These are phyloP conservation scores for Carassius gibelio DNA, from an alignment of 2,113 vertebrate genomes.

Conservation along the genomic window DNA sequence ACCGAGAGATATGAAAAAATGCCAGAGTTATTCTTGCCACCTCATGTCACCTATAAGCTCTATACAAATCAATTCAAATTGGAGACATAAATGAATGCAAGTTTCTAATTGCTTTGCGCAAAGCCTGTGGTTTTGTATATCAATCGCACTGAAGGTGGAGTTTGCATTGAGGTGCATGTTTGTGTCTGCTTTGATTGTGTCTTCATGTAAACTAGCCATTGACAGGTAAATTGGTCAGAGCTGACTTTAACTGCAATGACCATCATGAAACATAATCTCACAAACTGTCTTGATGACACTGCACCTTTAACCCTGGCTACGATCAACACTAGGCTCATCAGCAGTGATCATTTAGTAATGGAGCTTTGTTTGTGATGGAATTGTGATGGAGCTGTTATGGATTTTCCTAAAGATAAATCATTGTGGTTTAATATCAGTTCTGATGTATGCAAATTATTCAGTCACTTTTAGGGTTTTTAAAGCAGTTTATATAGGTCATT, in stretches of 20 bases:
- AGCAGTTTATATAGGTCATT: no score
- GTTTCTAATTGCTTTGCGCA: background rate
- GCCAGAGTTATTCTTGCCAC: conserved; percentile 9
- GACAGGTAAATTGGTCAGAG: conserved; percentile 21
- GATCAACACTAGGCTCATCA: background rate
- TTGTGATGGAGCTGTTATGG: background rate
- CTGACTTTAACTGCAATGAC: conserved; percentile 7
- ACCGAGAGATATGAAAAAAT: conserved; percentile 20
- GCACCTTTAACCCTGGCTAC: background rate
- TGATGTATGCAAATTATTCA: background rate
- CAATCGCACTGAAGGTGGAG: background rate
- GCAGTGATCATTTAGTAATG: background rate
- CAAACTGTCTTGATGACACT: background rate
- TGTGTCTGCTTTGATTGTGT: conserved; percentile 16
- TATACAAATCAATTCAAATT: background rate
- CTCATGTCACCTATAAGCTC: background rate
- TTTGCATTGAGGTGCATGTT: conserved; percentile 7
- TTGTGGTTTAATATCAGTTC: background rate
- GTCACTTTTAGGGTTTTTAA: no score
- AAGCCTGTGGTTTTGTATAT: background rate
- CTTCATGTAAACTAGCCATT: conserved; percentile 25
- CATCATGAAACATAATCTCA: background rate
- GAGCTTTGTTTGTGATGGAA: no score
- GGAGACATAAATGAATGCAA: background rate
- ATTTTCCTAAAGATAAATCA: background rate